phyloP scores from a whole-genome alignment of 2,888 invertebrate species.

The Malacosoma neustria region DNA sequence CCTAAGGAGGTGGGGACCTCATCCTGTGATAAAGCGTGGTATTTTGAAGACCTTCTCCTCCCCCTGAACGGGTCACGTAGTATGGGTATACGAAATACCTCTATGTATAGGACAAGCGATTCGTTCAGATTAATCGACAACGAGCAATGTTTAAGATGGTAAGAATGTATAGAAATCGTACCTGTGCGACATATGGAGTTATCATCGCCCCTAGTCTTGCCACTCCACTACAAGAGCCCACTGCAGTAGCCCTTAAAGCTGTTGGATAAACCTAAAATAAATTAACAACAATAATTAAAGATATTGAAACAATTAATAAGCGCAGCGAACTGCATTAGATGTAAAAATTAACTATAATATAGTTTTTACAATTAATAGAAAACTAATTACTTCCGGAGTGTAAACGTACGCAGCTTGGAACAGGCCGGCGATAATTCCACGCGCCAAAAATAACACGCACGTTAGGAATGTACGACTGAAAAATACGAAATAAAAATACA shows the following conservation, averaged over 20 bases:
- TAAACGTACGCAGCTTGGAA: slow-evolving; percentile 98
- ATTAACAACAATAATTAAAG: not conserved
- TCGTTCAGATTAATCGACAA: too few species aligned
- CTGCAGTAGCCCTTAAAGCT: slow-evolving; percentile 89
- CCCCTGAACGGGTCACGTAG: too few species aligned
- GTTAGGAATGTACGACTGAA: slow-evolving; percentile 85
- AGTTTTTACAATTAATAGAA: not conserved
- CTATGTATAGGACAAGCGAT: too few species aligned
- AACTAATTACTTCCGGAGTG: slow-evolving; percentile 83
- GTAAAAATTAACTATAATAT: too few species aligned
- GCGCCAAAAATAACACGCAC: slow-evolving; percentile 87
- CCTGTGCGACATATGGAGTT: slow-evolving; percentile 96
- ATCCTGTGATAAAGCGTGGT: too few species aligned
- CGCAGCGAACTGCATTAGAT: too few species aligned
- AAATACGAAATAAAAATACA: slow-evolving; percentile 14
- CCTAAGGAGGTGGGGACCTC: too few species aligned
- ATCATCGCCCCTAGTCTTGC: slow-evolving; percentile 94
- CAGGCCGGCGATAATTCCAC: slow-evolving; percentile 94
- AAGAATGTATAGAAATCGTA: too few species aligned
- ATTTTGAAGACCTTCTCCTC: too few species aligned
- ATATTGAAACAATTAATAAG: too few species aligned
- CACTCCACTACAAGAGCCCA: slow-evolving; percentile 94
- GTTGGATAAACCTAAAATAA: slow-evolving; percentile 86
- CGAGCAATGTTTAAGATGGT: too few species aligned
- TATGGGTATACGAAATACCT: too few species aligned